Percentiles rank a stretch among this genome's conserved stretches.
Evolutionary conservation across 2,797 vertebrate species (phyloP).

Genomic region (Tragopan temminckii): DNA sequence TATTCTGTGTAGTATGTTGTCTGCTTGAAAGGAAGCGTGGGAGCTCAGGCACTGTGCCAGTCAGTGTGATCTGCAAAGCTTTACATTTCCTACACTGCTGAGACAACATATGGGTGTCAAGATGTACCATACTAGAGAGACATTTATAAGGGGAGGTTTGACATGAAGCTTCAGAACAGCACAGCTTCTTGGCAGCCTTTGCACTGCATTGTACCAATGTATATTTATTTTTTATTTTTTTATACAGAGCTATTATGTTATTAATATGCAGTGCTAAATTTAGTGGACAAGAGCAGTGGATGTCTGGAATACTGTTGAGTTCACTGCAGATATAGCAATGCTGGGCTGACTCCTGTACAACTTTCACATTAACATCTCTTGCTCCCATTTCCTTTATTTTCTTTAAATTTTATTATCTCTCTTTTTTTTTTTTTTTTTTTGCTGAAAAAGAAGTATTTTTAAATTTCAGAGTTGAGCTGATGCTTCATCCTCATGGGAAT

Average conservation of each 20-base stretch:
- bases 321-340: background rate
- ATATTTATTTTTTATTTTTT: background rate
- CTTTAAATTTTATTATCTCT: conserved; percentile 1
- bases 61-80: background rate
- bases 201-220: background rate
- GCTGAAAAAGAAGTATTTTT: conserved; percentile 30
- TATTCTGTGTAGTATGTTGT: background rate
- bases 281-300: background rate
- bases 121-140: background rate
- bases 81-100: background rate
- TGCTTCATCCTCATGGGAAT: conserved; percentile 19
- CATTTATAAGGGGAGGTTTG: background rate
- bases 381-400: background rate
- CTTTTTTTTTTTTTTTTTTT: background rate
- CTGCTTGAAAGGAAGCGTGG: background rate
- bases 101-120: background rate
- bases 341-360: background rate
- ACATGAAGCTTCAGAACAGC: background rate
- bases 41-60: conserved; percentile 7
- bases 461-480: conserved; percentile 37
- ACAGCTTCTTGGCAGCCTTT: background rate
- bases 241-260: background rate
- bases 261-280: background rate
- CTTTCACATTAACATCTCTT: background rate
- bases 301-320: background rate